These are phyloP conservation scores for human DNA, from an alignment of 2,113 vertebrate species.

Conservation along the genomic window GRCh38 chr5:64584001-64584500, in stretches of 20 bases:
- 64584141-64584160: background rate
- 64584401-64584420: background rate
- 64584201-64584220: background rate
- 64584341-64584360: background rate
- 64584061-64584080: background rate
- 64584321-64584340: slow-evolving; percentile 28
- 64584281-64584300: background rate
- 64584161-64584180: background rate
- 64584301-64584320: background rate
- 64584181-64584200: background rate
- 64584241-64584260: slow-evolving; percentile 29
- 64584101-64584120: background rate
- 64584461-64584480: slow-evolving; percentile 3
- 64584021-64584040: background rate
- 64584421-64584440: background rate
- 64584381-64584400: slow-evolving; percentile 3
- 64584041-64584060: background rate
- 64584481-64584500: background rate
- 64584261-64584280: background rate
- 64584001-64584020: background rate
- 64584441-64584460: background rate
- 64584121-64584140: background rate
- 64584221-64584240: background rate
- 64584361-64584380: slow-evolving; percentile 28
- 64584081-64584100: background rate